phyloP scores from a whole-genome alignment of 2,113 vertebrate species.

The Tympanuchus pallidicinctus region DNA sequence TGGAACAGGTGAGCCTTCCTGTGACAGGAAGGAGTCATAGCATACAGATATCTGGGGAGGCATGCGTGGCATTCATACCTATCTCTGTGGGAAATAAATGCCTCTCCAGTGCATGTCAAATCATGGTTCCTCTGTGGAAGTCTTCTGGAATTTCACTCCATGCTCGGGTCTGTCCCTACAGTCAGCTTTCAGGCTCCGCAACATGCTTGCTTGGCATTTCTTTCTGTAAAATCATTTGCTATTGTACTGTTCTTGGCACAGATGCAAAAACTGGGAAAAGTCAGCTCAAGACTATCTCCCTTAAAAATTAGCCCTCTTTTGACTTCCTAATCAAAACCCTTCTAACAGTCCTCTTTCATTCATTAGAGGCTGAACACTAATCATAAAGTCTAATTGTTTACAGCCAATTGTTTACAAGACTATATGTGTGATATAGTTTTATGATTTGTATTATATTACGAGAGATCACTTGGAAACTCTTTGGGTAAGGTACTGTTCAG shows the following conservation, averaged over 20 bases:
- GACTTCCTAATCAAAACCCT: background rate
- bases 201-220: background rate
- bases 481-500: background rate
- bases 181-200: background rate
- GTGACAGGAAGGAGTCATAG: background rate
- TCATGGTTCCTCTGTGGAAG: background rate
- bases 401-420: background rate
- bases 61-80: background rate
- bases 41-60: background rate
- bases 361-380: background rate
- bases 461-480: background rate
- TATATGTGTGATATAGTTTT: background rate
- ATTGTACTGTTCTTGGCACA: background rate
- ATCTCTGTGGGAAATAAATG: background rate
- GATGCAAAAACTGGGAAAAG: background rate
- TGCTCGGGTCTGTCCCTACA: background rate
- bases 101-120: accelerated
- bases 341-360: background rate
- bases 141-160: background rate
- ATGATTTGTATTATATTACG: background rate
- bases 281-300: background rate
- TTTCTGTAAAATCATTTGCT: background rate
- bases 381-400: background rate
- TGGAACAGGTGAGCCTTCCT: background rate
- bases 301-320: background rate